Evolutionary conservation across 2,113 vertebrate species (phyloP).

Genomic region (Ophthalmolycus amberensis): DNA sequence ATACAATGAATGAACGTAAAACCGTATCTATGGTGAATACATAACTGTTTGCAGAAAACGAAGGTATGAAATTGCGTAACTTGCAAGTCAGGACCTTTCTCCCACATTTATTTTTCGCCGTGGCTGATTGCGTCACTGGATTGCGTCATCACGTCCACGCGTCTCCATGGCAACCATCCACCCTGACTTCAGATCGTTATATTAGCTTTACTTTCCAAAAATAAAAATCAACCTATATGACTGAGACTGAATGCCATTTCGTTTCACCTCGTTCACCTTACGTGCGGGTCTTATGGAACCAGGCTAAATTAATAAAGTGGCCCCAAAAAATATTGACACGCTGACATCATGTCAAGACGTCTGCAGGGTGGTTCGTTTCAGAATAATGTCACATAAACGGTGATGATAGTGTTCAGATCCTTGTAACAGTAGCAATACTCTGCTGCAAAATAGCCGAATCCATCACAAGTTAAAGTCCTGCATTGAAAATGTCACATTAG

Average conservation of each 20-base stretch:
- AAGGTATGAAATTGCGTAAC: constrained; percentile 39
- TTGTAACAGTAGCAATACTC: no score
- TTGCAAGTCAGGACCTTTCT: constrained; percentile 64
- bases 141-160: constrained; percentile 1
- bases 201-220: background rate
- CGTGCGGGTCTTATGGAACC: background rate
- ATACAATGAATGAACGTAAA: background rate
- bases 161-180: constrained; percentile 62
- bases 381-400: background rate
- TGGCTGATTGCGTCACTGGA: constrained; percentile 39
- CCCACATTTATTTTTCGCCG: constrained; percentile 40
- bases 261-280: background rate
- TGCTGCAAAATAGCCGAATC: background rate
- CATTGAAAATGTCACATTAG: background rate
- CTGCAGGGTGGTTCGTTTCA: background rate
- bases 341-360: background rate
- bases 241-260: background rate
- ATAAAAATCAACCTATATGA: background rate
- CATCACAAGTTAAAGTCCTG: background rate
- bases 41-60: background rate
- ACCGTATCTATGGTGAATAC: background rate
- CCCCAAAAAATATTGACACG: background rate
- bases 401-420: background rate
- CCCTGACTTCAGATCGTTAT: background rate
- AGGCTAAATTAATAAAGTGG: background rate